A percentile compares a stretch with the other conserved stretches of the same genome.
Conservation (phyloP, 2,113 vertebrate species). For the Ictidomys tridecemlineatus region DNA sequence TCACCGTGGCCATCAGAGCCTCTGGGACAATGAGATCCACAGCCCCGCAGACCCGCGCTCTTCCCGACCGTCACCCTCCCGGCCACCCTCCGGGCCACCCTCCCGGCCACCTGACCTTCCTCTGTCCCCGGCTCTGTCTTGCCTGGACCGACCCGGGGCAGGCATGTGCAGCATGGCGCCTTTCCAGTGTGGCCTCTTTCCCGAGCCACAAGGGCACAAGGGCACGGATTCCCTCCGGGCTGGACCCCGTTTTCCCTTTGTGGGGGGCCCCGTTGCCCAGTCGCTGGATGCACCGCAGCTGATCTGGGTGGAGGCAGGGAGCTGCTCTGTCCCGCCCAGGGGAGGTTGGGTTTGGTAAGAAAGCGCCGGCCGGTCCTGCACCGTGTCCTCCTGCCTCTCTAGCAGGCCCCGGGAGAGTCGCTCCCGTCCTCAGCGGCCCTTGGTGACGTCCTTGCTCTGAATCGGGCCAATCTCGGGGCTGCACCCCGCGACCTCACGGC, state of each 20-base stretch:
- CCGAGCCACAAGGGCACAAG: no score
- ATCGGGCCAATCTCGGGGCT: neutral
- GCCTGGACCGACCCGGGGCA: neutral
- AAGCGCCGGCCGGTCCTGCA: neutral
- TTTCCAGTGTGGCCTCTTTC: neutral
- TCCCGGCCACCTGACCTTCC: neutral
- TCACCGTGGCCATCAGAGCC: no score
- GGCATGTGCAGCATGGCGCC: neutral
- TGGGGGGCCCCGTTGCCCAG: no score
- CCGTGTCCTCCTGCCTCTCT: no score
- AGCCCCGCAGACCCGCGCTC: neutral
- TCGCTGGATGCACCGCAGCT: neutral
- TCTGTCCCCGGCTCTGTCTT: neutral
- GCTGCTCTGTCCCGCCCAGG: neutral
- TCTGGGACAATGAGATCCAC: accelerated
- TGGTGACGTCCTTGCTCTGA: neutral
- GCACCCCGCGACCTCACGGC: no score
- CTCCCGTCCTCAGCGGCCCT: neutral
- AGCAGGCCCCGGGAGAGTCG: no score
- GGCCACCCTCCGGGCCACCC: no score
- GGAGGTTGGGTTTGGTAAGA: neutral
- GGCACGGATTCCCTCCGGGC: accelerated
- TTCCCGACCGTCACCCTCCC: accelerated
- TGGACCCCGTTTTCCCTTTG: neutral
- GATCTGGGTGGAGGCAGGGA: neutral